Percentiles rank a stretch among this genome's conserved stretches.
Evolutionary conservation across 2,113 vertebrate genomes (phyloP).

Genomic region (Pomatorhinus ruficollis): DNA sequence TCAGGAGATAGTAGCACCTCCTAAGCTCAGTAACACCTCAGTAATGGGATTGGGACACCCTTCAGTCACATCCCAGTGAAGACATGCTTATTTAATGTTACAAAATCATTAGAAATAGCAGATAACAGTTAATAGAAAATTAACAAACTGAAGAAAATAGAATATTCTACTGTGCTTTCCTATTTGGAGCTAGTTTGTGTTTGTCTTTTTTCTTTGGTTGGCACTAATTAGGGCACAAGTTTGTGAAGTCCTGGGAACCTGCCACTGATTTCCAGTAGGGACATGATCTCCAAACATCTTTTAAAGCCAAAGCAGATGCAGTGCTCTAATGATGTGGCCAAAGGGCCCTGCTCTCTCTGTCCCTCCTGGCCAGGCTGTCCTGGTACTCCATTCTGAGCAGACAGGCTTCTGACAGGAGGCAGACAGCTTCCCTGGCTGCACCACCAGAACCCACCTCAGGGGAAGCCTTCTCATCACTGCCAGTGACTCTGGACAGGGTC

Average conservation of each 20-base stretch:
- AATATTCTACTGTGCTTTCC: neutral
- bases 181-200: neutral
- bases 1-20: neutral
- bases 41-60: neutral
- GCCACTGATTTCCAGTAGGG: neutral
- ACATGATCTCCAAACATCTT: neutral
- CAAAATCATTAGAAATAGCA: neutral
- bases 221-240: neutral
- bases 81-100: neutral
- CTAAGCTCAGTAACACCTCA: neutral
- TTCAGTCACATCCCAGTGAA: neutral
- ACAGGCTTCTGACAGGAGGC: neutral
- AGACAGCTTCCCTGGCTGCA: neutral
- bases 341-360: neutral
- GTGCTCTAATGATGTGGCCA: fast-evolving
- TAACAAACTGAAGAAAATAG: neutral
- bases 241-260: neutral
- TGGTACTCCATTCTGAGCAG: neutral
- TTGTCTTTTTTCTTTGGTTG: neutral
- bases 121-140: too few relatives aligned
- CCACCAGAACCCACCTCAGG: neutral
- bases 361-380: neutral
- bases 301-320: neutral
- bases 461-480: neutral
- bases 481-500: neutral